Evolutionary conservation across 2,888 invertebrate genomes (phyloP), one percentile per base, ranked within the genome.

Genomic region (Nephrocerus scutellatus): DNA sequence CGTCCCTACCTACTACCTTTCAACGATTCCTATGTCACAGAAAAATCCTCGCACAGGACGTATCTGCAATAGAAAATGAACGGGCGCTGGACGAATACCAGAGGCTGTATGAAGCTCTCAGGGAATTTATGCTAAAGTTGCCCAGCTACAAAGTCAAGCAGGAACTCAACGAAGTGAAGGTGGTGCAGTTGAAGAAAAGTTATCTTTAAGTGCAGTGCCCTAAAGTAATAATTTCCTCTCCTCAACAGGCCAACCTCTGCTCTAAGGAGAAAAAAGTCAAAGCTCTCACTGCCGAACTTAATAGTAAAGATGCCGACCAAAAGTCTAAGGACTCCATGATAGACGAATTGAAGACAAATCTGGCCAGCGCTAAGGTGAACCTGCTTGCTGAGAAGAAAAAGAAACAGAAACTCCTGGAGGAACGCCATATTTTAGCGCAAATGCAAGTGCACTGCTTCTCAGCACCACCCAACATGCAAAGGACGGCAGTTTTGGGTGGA

Each of bases 381-480:
- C 50, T 66, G 4, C 50, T 53, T 9, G 54, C 54, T 24, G 67
- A 67, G 39, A 63, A 61, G 39, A 60, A 62, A 29, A 54, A 56
- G 25, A 66, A 66, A 31, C 61, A 61, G 37, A 61, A 59, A 34
- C 51, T 66, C 2, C 35, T 63, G 7, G 62, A 66, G 36, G 67
- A 66, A 33, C 54, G 65, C 1, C 60, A 65, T 10, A 47, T 63
- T 4, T 41, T 66, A n/a, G 56, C 57, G 19, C 63, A 66, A 40
- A 62, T 66, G 60, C 67, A 66, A 38, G 48, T 56, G 1, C 63
- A 68, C 13, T 66, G 64, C 46, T 61, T 59, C 37, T 65, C 68
- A 12, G 67, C 66, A 8, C 67, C 66, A 2, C 52, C 66, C 1
- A 56, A 51, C 26, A 41, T 58, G 8, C 59, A 62, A 7, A 57